phyloP scores from a whole-genome alignment of 30 jellyfish, hydroid and myxozoan species.

The Turritopsis rubra region DNA sequence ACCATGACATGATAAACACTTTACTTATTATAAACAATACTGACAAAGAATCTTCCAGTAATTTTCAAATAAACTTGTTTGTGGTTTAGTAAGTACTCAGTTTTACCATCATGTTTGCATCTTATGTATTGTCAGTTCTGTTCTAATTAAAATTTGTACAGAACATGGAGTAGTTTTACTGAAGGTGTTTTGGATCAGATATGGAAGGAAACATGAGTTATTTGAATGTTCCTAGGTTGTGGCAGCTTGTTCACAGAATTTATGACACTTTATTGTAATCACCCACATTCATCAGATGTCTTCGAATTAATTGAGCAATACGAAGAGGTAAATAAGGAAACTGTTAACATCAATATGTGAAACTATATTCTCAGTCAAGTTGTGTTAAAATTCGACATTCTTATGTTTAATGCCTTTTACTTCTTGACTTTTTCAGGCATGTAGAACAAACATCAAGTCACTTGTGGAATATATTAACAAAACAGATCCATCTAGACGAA shows the following conservation, averaged over 20 bases:
- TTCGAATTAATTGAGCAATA: constrained; percentile 63
- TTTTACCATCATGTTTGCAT: no score
- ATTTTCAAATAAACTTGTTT: no score
- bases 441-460: constrained; percentile 52
- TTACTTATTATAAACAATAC: no score
- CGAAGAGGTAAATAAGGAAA: constrained; percentile 33
- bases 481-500: constrained; percentile 67
- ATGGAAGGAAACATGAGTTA: not conserved
- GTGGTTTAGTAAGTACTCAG: no score
- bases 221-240: constrained; percentile 22
- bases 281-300: constrained; percentile 73
- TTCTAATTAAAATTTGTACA: no score
- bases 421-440: constrained; percentile 26
- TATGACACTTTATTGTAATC: constrained; percentile 35
- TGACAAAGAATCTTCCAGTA: no score
- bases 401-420: not conserved
- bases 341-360: not conserved
- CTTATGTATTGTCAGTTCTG: no score
- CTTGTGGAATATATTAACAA: constrained; percentile 39
- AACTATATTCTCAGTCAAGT: no score
- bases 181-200: not conserved
- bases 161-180: not conserved
- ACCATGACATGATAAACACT: no score
- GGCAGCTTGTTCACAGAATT: constrained; percentile 43
- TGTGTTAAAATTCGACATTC: no score